Evolutionary conservation across 2,888 invertebrate species (phyloP).

Genomic region (Epirrhoe alternata): DNA sequence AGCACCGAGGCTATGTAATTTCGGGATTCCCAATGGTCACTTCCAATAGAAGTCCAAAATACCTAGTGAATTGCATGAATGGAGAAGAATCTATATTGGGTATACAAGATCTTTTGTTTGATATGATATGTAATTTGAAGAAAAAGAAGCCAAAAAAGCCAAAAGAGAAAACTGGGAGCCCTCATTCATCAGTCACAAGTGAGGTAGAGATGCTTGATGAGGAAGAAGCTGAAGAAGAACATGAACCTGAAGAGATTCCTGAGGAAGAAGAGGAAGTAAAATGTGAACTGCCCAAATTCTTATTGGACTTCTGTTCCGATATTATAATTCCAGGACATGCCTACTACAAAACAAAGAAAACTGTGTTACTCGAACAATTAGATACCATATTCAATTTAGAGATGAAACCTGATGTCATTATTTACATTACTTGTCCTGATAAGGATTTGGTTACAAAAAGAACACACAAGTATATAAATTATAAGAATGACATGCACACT

Average conservation of each 20-base stretch:
- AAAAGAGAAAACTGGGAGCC: constrained; percentile 34
- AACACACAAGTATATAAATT: constrained; percentile 64
- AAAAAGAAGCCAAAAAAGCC: constrained; percentile 59
- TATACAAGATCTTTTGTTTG: constrained; percentile 58
- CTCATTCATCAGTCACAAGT: constrained; percentile 54
- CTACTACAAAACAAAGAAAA: constrained; percentile 57
- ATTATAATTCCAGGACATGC: constrained; percentile 54
- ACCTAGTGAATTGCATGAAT: constrained; percentile 53
- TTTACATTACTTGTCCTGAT: constrained; percentile 84
- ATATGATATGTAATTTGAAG: constrained; percentile 62
- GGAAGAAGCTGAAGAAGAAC: constrained; percentile 46
- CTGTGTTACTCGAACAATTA: constrained; percentile 61
- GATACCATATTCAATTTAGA: constrained; percentile 62
- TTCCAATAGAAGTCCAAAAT: constrained; percentile 55
- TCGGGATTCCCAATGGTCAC: constrained; percentile 88
- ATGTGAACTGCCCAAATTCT: constrained; percentile 67
- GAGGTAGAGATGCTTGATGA: constrained; percentile 42
- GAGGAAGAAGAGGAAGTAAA: constrained; percentile 54
- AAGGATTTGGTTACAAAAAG: constrained; percentile 78
- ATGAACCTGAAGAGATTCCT: constrained; percentile 47
- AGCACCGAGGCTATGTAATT: constrained; percentile 87
- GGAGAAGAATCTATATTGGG: constrained; percentile 64
- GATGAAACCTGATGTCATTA: constrained; percentile 78
- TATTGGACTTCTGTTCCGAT: constrained; percentile 63
- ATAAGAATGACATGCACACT: constrained; percentile 50